These are phyloP conservation scores for Gavialis gangeticus DNA, from an alignment of 2,113 vertebrate species.

Conservation along the genomic window DNA sequence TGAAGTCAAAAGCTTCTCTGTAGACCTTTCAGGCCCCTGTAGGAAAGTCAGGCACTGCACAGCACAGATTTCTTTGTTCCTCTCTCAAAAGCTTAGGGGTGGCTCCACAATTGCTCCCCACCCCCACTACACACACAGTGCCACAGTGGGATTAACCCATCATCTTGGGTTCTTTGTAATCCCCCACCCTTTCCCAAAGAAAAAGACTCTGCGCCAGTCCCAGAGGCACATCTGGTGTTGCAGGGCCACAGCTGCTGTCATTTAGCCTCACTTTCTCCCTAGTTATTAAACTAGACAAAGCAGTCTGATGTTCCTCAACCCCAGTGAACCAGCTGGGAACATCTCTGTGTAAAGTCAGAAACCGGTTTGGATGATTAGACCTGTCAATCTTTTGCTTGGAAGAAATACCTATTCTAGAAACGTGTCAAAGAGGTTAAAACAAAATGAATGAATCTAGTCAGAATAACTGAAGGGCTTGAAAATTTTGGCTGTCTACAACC, in stretches of 20 bases:
- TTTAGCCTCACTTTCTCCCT: constrained; percentile 20
- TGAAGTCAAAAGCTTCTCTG: background rate
- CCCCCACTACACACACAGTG: background rate
- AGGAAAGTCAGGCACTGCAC: background rate
- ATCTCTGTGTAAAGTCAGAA: background rate
- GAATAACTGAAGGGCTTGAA: background rate
- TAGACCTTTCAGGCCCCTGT: accelerated
- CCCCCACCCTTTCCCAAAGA: constrained; percentile 24
- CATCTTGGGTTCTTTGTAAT: constrained; percentile 21
- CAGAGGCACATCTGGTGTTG: constrained; percentile 25
- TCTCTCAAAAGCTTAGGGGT: constrained; percentile 10
- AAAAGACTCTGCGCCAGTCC: background rate
- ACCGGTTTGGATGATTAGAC: background rate
- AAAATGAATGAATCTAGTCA: background rate
- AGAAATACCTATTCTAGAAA: accelerated
- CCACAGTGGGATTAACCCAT: constrained; percentile 52
- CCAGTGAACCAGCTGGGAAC: constrained; percentile 24
- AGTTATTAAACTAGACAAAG: constrained; percentile 35
- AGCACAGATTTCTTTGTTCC: constrained; percentile 63
- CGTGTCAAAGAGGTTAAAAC: background rate
- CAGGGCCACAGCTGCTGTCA: constrained; percentile 60
- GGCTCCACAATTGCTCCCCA: constrained; percentile 7
- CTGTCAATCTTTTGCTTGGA: background rate
- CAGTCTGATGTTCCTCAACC: background rate
- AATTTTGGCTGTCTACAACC: background rate